Percentiles rank a stretch among this genome's conserved stretches.
These are phyloP conservation scores for Zingel zingel DNA, from an alignment of 2,113 vertebrate genomes.

Conservation along the genomic window DNA sequence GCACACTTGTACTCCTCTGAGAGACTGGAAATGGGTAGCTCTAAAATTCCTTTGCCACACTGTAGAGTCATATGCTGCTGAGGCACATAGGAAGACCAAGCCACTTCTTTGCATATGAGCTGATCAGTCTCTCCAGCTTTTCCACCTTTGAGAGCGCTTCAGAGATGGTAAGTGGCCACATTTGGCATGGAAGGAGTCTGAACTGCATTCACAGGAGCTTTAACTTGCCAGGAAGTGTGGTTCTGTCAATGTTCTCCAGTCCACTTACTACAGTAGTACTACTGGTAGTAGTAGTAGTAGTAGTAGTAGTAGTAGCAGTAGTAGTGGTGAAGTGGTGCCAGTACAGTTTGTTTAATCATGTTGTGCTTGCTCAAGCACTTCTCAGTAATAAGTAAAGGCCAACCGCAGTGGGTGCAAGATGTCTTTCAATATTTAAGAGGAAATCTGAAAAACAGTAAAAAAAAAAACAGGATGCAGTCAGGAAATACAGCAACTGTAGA, in stretches of 20 bases:
- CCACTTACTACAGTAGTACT: too few species aligned
- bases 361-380: neutral
- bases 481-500: too few species aligned
- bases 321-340: neutral
- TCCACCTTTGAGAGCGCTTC: neutral
- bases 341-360: neutral
- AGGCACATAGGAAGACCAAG: neutral
- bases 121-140: neutral
- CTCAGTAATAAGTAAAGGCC: neutral
- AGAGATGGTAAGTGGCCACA: neutral
- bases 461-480: neutral
- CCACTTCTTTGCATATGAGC: neutral
- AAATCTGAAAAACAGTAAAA: neutral
- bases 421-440: neutral
- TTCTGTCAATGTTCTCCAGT: too few species aligned
- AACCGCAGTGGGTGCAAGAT: neutral
- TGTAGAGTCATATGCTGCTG: neutral
- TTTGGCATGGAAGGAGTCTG: too few species aligned
- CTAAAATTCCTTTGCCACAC: neutral
- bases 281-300: neutral
- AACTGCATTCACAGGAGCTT: too few species aligned
- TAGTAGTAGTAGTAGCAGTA: too few species aligned
- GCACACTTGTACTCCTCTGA: neutral
- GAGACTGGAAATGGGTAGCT: neutral
- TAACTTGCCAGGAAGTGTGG: too few species aligned